phyloP scores from a whole-genome alignment of 2,113 vertebrate species.

The Laticauda colubrina region DNA sequence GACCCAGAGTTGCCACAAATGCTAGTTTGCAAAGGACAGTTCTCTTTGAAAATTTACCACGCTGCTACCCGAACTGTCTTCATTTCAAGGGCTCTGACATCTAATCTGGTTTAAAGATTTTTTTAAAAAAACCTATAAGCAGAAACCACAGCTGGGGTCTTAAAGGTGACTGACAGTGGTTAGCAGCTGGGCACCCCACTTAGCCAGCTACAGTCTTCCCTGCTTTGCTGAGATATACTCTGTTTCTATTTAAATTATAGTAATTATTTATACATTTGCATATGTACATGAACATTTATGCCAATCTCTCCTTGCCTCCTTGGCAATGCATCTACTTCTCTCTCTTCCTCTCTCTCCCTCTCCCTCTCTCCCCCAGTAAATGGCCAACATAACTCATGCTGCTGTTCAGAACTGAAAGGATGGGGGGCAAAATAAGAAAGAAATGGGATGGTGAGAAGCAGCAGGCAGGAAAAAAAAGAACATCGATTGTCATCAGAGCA shows the following conservation, averaged over 20 bases:
- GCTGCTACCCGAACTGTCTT: background rate
- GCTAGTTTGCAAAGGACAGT: background rate
- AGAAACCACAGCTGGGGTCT: background rate
- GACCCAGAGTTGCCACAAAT: background rate
- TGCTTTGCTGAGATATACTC: background rate
- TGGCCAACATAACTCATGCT: background rate
- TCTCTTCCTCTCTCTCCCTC: background rate
- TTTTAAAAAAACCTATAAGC: background rate
- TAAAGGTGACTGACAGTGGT: background rate
- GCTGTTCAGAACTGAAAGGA: background rate
- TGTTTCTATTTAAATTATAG: background rate
- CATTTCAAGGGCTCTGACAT: background rate
- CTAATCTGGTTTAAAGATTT: background rate
- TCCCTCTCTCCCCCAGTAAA: background rate
- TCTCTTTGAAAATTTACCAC: background rate
- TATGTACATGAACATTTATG: background rate
- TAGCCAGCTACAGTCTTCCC: background rate
- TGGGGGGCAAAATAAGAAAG: background rate
- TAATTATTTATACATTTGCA: background rate
- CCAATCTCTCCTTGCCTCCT: background rate
- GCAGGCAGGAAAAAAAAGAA: background rate
- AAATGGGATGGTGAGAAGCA: background rate
- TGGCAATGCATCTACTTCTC: background rate
- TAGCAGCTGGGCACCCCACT: background rate
- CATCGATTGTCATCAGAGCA: background rate